Evolutionary conservation across 2,888 invertebrate species (phyloP).

Genomic region (Tetragonula carbonaria): DNA sequence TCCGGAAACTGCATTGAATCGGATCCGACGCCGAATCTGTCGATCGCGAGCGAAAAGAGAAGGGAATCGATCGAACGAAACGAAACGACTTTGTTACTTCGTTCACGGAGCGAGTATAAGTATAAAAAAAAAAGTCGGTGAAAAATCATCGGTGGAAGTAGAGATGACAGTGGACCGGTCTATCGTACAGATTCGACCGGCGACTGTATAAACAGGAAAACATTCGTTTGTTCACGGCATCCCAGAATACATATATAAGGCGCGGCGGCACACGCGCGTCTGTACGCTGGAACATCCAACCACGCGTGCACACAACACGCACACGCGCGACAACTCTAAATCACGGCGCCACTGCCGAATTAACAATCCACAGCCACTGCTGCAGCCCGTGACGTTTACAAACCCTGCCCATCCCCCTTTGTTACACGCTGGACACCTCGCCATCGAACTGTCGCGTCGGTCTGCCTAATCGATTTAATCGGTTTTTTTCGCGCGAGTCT

Average conservation of each 20-base stretch:
- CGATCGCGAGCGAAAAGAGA: neutral
- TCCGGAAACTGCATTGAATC: neutral
- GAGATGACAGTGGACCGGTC: conserved; percentile 43
- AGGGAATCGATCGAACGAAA: conserved; percentile 12
- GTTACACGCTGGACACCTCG: neutral
- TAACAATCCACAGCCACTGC: conserved; percentile 62
- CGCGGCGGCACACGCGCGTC: conserved; percentile 52
- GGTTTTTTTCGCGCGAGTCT: neutral
- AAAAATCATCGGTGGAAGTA: conserved; percentile 1
- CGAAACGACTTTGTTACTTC: neutral
- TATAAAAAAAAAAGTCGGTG: neutral
- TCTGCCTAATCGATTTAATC: conserved; percentile 12
- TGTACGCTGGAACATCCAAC: conserved; percentile 30
- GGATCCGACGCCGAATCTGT: neutral
- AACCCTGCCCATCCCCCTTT: conserved; percentile 17
- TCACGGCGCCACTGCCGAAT: conserved; percentile 64
- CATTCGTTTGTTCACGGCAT: conserved; percentile 76
- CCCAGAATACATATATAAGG: conserved; percentile 48
- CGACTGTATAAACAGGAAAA: conserved; percentile 75
- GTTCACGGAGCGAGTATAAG: neutral
- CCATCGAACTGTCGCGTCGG: neutral
- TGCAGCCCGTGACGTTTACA: conserved; percentile 42
- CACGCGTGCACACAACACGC: conserved; percentile 47
- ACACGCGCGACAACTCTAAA: conserved; percentile 63
- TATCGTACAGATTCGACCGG: conserved; percentile 61